Conservation (phyloP, 1,140 invertebrate genomes). For the Paracyclopina nana region DNA sequence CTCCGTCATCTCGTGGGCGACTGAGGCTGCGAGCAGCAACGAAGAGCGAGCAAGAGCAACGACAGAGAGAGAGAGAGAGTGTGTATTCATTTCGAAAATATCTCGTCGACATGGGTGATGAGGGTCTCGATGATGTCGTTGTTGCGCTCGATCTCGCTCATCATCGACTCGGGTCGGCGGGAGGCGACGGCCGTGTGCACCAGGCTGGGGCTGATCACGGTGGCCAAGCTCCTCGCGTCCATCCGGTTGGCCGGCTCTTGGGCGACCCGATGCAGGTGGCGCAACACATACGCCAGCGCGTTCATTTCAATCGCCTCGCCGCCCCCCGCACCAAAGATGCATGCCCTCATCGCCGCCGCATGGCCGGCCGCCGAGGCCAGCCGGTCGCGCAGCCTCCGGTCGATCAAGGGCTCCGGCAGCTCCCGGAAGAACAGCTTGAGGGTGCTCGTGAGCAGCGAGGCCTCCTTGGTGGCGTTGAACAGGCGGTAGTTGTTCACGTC, state of each 20-base stretch:
- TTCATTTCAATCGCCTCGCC: not conserved
- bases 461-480: slow-evolving; percentile 1
- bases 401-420: not conserved
- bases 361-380: not conserved
- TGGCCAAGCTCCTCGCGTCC: slow-evolving; percentile 2
- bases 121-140: not conserved
- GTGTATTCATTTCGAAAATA: not conserved
- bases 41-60: no score
- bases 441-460: not conserved
- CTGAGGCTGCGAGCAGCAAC: no score
- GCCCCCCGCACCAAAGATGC: no score
- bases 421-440: slow-evolving; percentile 8
- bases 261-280: slow-evolving; percentile 2
- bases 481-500: slow-evolving; percentile 3
- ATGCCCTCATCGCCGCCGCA: not conserved
- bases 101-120: not conserved
- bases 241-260: slow-evolving; percentile 1
- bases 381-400: not conserved
- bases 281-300: not conserved
- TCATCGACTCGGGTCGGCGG: not conserved
- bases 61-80: no score
- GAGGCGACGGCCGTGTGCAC: not conserved
- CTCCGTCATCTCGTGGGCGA: no score
- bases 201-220: slow-evolving; percentile 2
- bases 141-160: not conserved